Evolutionary conservation across 2,888 invertebrate genomes (phyloP), one percentile per base, ranked within the genome.

Genomic region (Drosophila birchii): DNA sequence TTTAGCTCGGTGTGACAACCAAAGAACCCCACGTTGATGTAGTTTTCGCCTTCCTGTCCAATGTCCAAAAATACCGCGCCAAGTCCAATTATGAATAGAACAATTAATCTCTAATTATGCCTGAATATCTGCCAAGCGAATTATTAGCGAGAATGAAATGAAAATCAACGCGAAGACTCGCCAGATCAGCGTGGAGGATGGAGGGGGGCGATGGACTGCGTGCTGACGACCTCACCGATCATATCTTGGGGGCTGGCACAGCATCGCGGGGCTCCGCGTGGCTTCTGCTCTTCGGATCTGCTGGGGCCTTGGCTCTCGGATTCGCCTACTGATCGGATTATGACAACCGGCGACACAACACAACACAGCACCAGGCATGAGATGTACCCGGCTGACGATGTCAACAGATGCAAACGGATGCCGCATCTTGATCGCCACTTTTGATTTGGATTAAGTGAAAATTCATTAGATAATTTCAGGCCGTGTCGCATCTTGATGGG

Each of bases 31-130:
- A 75, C 69, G 73, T 68, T 73, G 69, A 53, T 68, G 64, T 57
- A 80, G 60, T 57, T 78, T 67, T 71, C 64, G 70, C 61, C 66
- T 78, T 76, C 71, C 78, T 69, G 81, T 81, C 64, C 78, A 67
- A 74, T 80, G 80, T 86, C 88, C 84, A 88, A 86, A 84, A 88
- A 86, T 88, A 81, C 86, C 75, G 77, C 57, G 72, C 76, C 58
- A 66, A 58, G 57, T 61, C 80, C 81, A 84, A 85, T 88, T 90
- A 84, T 89, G 87, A 90, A 84, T 81, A 90, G 85, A 91, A 91
- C 91, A 91, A 91, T 91, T 91, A 91, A 91, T 91, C 91, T 91
- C 91, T 91, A 91, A 91, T 91, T 91, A 91, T 90, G 89, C 86
- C 80, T 88, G 89, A 91, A 85, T 90, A 90, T 91, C 90, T 91